phyloP scores from a whole-genome alignment of 1,140 invertebrate species.

The Cyclargus thomasi region DNA sequence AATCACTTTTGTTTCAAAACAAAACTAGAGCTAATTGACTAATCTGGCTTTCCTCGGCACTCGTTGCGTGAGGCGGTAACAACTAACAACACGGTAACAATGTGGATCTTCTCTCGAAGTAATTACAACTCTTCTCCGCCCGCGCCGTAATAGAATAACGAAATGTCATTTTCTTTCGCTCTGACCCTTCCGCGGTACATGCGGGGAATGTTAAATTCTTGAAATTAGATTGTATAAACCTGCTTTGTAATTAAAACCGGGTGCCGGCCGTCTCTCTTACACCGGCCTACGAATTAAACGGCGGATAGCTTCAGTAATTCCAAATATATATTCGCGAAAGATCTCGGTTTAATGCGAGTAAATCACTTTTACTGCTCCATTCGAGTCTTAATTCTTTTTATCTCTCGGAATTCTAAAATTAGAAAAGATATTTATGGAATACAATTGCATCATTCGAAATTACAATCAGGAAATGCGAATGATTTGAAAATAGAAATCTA shows the following conservation, averaged over 20 bases:
- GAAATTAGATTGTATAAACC: slow-evolving; percentile 73
- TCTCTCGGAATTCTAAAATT: slow-evolving; percentile 15
- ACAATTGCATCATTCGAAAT: background rate
- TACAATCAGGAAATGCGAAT: background rate
- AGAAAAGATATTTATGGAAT: slow-evolving; percentile 1
- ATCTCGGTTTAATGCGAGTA: slow-evolving; percentile 60
- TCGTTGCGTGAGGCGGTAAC: slow-evolving; percentile 8
- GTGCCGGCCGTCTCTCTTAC: slow-evolving; percentile 70
- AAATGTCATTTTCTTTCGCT: slow-evolving; percentile 72
- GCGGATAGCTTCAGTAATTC: slow-evolving; percentile 72
- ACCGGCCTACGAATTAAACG: slow-evolving; percentile 72
- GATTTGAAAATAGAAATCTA: background rate
- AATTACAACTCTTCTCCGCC: slow-evolving; percentile 61
- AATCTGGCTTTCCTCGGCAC: background rate
- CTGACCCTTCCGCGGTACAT: slow-evolving; percentile 70
- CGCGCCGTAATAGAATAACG: slow-evolving; percentile 69
- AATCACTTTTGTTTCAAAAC: no score
- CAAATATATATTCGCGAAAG: slow-evolving; percentile 67
- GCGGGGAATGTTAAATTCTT: slow-evolving; percentile 70
- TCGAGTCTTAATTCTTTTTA: slow-evolving; percentile 30
- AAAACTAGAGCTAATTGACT: background rate
- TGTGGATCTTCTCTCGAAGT: slow-evolving; percentile 33
- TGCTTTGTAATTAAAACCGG: slow-evolving; percentile 72
- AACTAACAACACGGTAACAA: slow-evolving; percentile 26
- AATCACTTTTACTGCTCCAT: slow-evolving; percentile 70